These are phyloP conservation scores for Chymomyza caudatula DNA, from an alignment of 2,888 invertebrate species.

Conservation along the genomic window DNA sequence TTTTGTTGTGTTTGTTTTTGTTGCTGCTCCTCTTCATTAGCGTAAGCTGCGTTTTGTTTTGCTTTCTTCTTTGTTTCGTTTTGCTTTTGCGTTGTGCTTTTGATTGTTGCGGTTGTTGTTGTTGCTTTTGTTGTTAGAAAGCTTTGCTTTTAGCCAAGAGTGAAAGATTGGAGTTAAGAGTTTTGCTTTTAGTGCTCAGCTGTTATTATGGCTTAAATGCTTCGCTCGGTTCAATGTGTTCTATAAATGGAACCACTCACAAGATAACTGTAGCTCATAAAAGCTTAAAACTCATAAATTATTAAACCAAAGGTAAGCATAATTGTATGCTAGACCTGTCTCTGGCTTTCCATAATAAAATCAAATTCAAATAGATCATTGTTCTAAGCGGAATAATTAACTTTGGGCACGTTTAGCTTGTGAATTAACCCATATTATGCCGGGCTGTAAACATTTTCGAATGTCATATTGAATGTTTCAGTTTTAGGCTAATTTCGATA, in stretches of 20 bases:
- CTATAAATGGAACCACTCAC: neutral
- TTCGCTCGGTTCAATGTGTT: neutral
- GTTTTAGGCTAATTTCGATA: too few relatives aligned
- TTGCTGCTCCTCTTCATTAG: neutral
- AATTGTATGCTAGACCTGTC: too few relatives aligned
- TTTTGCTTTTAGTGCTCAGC: neutral
- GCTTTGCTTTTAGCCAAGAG: neutral
- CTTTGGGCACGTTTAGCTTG: neutral
- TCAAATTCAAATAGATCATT: neutral
- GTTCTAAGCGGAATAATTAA: neutral
- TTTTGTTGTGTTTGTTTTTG: neutral
- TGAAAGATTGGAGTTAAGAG: neutral
- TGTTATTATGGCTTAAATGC: neutral
- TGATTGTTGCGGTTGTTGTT: neutral
- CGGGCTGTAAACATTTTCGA: too few relatives aligned
- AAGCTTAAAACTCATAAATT: neutral
- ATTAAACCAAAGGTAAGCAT: too few relatives aligned
- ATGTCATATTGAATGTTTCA: too few relatives aligned
- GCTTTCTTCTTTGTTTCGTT: neutral
- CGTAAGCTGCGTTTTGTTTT: neutral
- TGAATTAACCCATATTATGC: too few relatives aligned
- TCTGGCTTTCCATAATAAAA: too few relatives aligned
- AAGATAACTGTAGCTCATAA: neutral
- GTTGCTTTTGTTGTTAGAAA: neutral
- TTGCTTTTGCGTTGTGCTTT: neutral